These are phyloP conservation scores for Hartigia nigra DNA, from an alignment of 2,888 invertebrate genomes.

Conservation along the genomic window DNA sequence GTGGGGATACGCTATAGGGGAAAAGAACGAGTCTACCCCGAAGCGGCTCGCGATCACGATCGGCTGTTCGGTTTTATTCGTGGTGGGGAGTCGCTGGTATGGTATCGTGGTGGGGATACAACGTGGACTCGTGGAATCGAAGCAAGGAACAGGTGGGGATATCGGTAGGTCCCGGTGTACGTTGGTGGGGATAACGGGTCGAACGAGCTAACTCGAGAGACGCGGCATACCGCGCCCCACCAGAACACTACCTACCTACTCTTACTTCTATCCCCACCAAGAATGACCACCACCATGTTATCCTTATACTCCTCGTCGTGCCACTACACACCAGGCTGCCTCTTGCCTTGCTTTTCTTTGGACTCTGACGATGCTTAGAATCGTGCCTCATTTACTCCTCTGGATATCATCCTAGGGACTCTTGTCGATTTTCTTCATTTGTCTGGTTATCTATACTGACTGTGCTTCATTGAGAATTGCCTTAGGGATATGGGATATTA, in stretches of 20 bases:
- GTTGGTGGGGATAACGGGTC: slow-evolving; percentile 64
- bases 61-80: slow-evolving; percentile 14
- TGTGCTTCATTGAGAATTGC: neutral
- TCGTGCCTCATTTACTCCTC: neutral
- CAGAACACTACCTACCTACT: slow-evolving; percentile 10
- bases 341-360: slow-evolving; percentile 1
- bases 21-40: slow-evolving; percentile 59
- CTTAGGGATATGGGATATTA: neutral
- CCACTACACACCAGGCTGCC: neutral
- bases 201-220: slow-evolving; percentile 64
- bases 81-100: neutral
- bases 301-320: slow-evolving; percentile 1
- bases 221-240: slow-evolving; percentile 26
- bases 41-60: slow-evolving; percentile 26
- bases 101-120: slow-evolving; percentile 32
- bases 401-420: neutral
- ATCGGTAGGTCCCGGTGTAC: slow-evolving; percentile 4
- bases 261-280: slow-evolving; percentile 24
- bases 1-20: slow-evolving; percentile 53
- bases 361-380: neutral
- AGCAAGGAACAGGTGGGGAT: slow-evolving; percentile 39
- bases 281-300: slow-evolving; percentile 15
- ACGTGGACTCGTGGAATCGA: slow-evolving; percentile 46
- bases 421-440: neutral
- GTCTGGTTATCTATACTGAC: neutral